These are phyloP conservation scores for Thinocorus orbignyianus DNA, from an alignment of 2,113 vertebrate species.

Conservation along the genomic window DNA sequence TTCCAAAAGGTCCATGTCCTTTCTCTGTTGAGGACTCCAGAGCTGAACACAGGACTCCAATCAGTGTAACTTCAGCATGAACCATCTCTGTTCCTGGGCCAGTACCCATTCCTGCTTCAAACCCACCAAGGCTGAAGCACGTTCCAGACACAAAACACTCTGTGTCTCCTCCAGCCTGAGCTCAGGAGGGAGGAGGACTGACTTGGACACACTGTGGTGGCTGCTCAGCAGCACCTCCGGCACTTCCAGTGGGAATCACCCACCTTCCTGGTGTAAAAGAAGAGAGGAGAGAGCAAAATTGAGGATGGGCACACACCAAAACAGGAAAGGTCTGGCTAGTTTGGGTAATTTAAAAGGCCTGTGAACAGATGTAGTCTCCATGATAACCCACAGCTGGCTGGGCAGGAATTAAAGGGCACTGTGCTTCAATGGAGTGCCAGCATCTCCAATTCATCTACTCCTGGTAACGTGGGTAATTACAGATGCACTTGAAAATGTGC, in stretches of 20 bases:
- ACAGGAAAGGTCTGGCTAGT: background rate
- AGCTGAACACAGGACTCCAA: too few relatives aligned
- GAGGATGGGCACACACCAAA: background rate
- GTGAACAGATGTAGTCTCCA: conserved; percentile 39
- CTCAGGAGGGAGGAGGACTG: background rate
- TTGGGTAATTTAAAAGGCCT: background rate
- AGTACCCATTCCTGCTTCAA: background rate
- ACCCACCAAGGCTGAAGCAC: background rate
- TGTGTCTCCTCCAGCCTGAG: background rate
- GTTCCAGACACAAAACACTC: background rate
- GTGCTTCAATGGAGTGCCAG: background rate
- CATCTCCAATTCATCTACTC: background rate
- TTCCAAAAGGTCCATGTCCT: too few relatives aligned
- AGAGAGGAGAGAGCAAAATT: background rate
- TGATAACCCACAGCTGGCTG: conserved; percentile 54
- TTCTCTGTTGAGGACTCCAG: too few relatives aligned
- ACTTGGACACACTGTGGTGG: background rate
- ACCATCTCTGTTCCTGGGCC: background rate
- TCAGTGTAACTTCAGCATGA: background rate
- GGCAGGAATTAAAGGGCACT: background rate
- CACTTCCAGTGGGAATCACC: background rate
- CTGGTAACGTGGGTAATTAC: background rate
- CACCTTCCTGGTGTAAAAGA: background rate
- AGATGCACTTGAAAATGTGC: background rate
- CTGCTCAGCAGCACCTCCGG: background rate